Evolutionary conservation across 2,888 invertebrate genomes (phyloP), one percentile per base, ranked within the genome.

Genomic region (Apamea anceps): DNA sequence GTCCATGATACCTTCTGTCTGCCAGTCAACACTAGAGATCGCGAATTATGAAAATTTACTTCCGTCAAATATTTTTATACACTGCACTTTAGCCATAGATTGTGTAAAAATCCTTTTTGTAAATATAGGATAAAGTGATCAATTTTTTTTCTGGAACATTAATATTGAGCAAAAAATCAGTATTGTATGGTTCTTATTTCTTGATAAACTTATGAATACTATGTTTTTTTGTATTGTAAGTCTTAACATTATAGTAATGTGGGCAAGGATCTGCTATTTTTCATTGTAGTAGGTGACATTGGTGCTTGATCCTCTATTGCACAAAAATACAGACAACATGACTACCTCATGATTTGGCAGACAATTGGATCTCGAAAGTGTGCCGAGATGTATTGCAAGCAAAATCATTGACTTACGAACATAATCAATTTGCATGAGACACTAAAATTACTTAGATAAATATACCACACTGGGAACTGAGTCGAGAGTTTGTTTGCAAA

Each of bases 281-380:
- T 83, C 82, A 85, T 86, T 85, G 83, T 87, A 82, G 78, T 86
- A 48, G 48, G 48, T 4, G 82, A 88, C 79, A 89, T 91, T 94
- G 94, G 93, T 94, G 94, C 93, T 94, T 91, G 88, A 88, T 89
- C 82, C 86, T 86, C 79, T 80, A 85, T 90, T 92, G 92, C 94
- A 94, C 93, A 93, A 93, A 93, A 91, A 91, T 85, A 89, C 87
- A 88, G 89, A 92, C 92, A 93, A 94, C 94, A 91, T 87, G 90
- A 93, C 96, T 96, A 96, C 96, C 96, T 96, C 96, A 96, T 90
- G 90, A 94, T 94, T 95, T 94, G 95, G 95, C 96, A 95, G 96
- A 95, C 93, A 93, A 91, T 92, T 90, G 91, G 91, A 91, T 90
- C 85, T 88, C 88, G 48, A 57, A 79, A 79, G n/a, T 71, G 32